These are phyloP conservation scores for Nothocercus julius DNA, from an alignment of 2,113 vertebrate species.

Conservation along the genomic window DNA sequence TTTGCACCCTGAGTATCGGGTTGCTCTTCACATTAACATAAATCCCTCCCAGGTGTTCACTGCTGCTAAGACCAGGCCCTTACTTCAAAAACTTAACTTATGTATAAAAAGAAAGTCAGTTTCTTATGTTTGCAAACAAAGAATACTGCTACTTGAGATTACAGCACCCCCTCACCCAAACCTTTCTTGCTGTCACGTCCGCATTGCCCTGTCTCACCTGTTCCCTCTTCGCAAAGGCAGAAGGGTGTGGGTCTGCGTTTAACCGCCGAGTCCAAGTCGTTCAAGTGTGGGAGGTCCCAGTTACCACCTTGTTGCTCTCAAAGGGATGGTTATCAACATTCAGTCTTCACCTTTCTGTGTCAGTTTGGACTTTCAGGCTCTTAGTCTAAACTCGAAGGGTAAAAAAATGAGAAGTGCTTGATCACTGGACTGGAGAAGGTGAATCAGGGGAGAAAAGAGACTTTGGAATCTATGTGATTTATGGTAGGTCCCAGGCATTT, in stretches of 20 bases:
- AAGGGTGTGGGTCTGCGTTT: not conserved
- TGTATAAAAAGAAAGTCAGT: not conserved
- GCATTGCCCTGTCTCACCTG: no score
- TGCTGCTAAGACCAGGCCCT: not conserved
- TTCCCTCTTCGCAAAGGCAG: rapidly evolving
- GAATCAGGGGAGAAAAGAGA: not conserved
- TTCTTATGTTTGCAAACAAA: not conserved
- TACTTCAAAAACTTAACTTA: not conserved
- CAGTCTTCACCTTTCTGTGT: not conserved
- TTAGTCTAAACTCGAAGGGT: not conserved
- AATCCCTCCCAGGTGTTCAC: rapidly evolving
- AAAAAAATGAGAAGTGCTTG: not conserved
- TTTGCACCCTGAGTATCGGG: rapidly evolving
- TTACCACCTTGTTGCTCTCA: not conserved
- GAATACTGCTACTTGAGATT: not conserved
- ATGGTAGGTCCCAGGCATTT: not conserved
- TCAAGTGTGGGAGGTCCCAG: not conserved
- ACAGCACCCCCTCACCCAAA: no score
- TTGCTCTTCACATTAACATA: not conserved
- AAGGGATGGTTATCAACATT: not conserved
- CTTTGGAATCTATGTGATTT: conserved; percentile 6
- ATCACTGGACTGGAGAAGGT: not conserved
- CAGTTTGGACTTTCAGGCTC: not conserved
- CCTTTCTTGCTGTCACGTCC: no score
- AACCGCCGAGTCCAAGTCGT: rapidly evolving